These are phyloP conservation scores for Mesochorus sp. DNA, from an alignment of 2,888 invertebrate genomes.

Conservation along the genomic window DNA sequence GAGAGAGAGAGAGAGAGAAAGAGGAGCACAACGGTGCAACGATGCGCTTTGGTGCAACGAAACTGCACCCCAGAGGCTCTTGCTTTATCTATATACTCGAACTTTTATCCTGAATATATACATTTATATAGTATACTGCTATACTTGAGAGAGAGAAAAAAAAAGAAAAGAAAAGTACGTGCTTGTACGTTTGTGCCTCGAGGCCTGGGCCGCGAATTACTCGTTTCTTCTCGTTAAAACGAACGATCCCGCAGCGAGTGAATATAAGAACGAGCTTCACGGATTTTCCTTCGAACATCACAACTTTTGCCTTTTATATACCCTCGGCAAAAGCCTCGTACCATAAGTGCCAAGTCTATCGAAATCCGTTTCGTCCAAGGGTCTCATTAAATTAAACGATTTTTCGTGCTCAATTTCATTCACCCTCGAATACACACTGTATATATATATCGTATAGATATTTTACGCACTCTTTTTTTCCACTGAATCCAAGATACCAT, in stretches of 20 bases:
- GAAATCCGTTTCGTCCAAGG: constrained; percentile 53
- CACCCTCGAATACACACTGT: constrained; percentile 20
- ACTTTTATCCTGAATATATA: constrained; percentile 20
- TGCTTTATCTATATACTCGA: constrained; percentile 6
- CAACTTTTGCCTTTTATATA: constrained; percentile 16
- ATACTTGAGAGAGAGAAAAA: background rate
- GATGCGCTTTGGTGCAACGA: background rate
- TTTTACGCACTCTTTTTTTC: constrained; percentile 58
- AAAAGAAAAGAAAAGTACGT: background rate
- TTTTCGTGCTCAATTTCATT: constrained; percentile 48
- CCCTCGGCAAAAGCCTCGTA: background rate
- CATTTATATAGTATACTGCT: background rate
- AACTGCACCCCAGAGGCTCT: constrained; percentile 47
- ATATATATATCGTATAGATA: background rate
- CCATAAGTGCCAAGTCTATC: constrained; percentile 35
- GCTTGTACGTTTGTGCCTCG: constrained; percentile 21
- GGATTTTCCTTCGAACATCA: constrained; percentile 40
- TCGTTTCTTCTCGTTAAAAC: constrained; percentile 58
- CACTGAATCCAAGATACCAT: constrained; percentile 38
- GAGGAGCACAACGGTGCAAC: constrained; percentile 30
- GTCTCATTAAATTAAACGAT: constrained; percentile 64
- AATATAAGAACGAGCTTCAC: constrained; percentile 25
- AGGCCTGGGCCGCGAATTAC: constrained; percentile 36
- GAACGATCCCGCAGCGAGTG: constrained; percentile 54
- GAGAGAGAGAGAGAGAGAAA: too few species aligned